These are phyloP conservation scores for Papilio protenor DNA, from an alignment of 2,888 invertebrate species.

Conservation along the genomic window DNA sequence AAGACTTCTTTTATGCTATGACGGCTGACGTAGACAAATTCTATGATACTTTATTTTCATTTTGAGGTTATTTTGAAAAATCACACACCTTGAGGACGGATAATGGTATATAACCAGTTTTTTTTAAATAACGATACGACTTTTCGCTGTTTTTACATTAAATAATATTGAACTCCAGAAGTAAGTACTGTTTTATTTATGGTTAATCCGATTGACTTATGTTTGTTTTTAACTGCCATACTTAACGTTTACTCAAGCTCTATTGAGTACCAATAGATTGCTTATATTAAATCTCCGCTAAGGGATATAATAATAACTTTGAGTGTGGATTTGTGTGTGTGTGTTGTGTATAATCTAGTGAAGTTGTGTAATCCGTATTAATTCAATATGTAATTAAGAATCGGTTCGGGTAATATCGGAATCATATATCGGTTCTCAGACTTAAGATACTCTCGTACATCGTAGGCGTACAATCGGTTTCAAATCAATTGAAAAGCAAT, in stretches of 20 bases:
- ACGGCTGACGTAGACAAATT: slow-evolving; percentile 15
- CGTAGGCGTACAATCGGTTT: slow-evolving; percentile 24
- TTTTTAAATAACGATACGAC: too few relatives aligned
- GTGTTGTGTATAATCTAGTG: too few relatives aligned
- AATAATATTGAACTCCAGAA: neutral
- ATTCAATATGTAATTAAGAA: neutral
- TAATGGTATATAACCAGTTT: too few relatives aligned
- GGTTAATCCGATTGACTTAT: neutral
- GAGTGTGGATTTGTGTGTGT: too few relatives aligned
- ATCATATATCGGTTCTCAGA: neutral
- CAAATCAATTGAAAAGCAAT: slow-evolving; percentile 39
- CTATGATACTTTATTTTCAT: neutral
- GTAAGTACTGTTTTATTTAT: neutral
- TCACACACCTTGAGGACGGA: neutral
- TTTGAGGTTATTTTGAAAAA: neutral
- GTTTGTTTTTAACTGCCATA: too few relatives aligned
- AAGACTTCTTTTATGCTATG: slow-evolving; percentile 37
- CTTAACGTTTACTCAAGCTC: too few relatives aligned
- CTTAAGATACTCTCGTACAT: neutral
- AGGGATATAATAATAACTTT: too few relatives aligned
- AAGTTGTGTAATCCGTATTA: too few relatives aligned
- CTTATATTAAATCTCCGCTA: too few relatives aligned
- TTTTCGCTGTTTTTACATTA: neutral
- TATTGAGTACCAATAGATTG: too few relatives aligned
- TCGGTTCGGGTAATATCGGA: neutral